Evolutionary conservation across 1,140 invertebrate genomes (phyloP), one percentile per base, ranked within the genome.

Genomic region (Gonatopus flavifemur): DNA sequence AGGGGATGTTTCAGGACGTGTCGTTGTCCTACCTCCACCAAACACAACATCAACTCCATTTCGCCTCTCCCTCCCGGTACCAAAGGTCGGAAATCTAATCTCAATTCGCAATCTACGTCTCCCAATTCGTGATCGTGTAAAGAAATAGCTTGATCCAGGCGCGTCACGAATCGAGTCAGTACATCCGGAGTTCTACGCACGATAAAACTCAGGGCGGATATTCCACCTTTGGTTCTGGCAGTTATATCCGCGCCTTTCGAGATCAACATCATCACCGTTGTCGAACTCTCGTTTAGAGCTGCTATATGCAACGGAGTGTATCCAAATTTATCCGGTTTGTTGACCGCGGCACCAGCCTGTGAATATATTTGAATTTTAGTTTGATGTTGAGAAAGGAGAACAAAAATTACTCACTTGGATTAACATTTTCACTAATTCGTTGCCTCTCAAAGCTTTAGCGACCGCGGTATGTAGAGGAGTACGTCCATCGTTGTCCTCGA

Each of bases 231-330:
- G 0, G 90, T 93, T 41, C 84, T 78, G 0, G 86, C 80, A 3
- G 90, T 93, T 0, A 94, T 85, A 64, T 94, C 89, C 0, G 89
- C 93, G 1, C 90, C 91, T 65, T 82, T 86, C 66, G 77, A 84
- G 41, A 94, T 70, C 13, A 95, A 78, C 16, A 91, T 72, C 42
- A 87, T 80, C 1, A 90, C 89, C 59, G 88, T 88, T 18, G 81
- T 79, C 3, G 89, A 89, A 52, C 86, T 89, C 71, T 93, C 90
- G 67, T 92, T 91, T 3, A 93, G 75, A 0, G 91, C 91, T 2
- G 91, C 90, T 25, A 93, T 84, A 69, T 94, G 91, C 9, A 94
- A 69, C 0, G 84, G 87, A 21, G 84, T 91, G 74, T 86, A 94
- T 42, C 87, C 93, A 77, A 83, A 95, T 60, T 82, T 82, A 57